Conservation (phyloP, 2,888 invertebrate species). For the Microdon myrmicae region DNA sequence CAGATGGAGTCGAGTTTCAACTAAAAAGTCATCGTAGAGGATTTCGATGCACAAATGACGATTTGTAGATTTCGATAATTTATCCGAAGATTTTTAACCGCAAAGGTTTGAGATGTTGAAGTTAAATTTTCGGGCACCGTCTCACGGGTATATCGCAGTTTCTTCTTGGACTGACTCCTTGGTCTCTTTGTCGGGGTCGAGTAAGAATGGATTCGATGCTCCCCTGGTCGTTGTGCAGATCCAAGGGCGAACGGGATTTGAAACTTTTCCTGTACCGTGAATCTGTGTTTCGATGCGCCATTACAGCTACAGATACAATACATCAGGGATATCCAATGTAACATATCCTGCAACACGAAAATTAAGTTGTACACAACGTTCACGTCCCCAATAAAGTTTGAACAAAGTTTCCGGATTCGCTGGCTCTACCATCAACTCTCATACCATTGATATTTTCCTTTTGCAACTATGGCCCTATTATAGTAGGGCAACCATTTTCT, state of each 20-base stretch:
- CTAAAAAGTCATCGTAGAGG: not conserved
- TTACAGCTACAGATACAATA: slow-evolving; percentile 6
- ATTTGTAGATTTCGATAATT: slow-evolving; percentile 28
- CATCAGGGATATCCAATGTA: too few species aligned
- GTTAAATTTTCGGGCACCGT: too few species aligned
- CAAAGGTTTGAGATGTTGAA: not conserved
- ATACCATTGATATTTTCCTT: not conserved
- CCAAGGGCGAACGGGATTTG: slow-evolving; percentile 10
- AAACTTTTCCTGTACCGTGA: slow-evolving; percentile 13
- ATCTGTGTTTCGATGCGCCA: slow-evolving; percentile 14
- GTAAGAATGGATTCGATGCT: slow-evolving; percentile 15
- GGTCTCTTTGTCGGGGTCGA: slow-evolving; percentile 11
- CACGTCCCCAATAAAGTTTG: slow-evolving; percentile 37
- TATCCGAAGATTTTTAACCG: slow-evolving; percentile 11
- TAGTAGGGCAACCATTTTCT: slow-evolving; percentile 7
- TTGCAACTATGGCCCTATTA: too few species aligned
- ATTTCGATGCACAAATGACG: slow-evolving; percentile 26
- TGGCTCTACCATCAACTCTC: not conserved
- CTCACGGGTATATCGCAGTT: too few species aligned
- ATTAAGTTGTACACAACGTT: slow-evolving; percentile 38
- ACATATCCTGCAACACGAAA: slow-evolving; percentile 24
- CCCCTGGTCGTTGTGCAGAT: too few species aligned
- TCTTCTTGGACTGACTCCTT: too few species aligned
- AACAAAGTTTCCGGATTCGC: slow-evolving; percentile 25
- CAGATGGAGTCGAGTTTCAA: too few species aligned